These are phyloP conservation scores for Gambelia wislizenii DNA, from an alignment of 2,797 vertebrate genomes.

Conservation along the genomic window DNA sequence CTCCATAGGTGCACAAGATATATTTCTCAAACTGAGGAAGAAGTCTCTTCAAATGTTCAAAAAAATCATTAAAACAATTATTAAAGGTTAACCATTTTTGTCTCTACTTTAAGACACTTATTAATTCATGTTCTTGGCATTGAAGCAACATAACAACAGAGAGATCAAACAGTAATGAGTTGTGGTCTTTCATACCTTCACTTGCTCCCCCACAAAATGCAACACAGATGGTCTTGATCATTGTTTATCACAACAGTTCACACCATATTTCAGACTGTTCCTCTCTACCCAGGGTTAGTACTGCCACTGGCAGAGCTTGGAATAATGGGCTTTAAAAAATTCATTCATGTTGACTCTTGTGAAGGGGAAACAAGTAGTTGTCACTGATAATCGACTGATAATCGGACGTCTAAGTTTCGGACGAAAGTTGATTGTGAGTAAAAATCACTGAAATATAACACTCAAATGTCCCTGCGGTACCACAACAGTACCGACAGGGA, in stretches of 20 bases:
- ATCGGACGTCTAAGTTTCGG: too few relatives aligned
- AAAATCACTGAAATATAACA: too few relatives aligned
- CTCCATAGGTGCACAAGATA: too few relatives aligned
- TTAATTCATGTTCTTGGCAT: constrained; percentile 21
- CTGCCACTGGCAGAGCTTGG: too few relatives aligned
- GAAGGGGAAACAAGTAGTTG: too few relatives aligned
- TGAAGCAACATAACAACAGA: constrained; percentile 52
- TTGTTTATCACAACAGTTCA: background rate
- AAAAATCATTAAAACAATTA: constrained; percentile 48
- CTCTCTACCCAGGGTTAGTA: constrained; percentile 39
- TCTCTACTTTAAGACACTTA: constrained; percentile 60
- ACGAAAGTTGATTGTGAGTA: too few relatives aligned
- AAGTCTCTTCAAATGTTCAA: constrained; percentile 41
- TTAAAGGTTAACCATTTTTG: constrained; percentile 62
- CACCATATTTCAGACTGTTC: constrained; percentile 49
- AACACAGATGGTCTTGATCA: constrained; percentile 30
- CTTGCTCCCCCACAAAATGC: constrained; percentile 27
- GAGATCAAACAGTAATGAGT: constrained; percentile 37
- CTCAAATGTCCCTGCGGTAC: too few relatives aligned
- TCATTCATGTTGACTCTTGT: too few relatives aligned
- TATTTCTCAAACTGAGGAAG: constrained; percentile 21
- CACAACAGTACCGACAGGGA: too few relatives aligned
- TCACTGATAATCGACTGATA: too few relatives aligned
- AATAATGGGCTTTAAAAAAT: too few relatives aligned
- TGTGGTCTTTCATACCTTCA: constrained; percentile 49